Evolutionary conservation across 2,797 vertebrate species (phyloP).

Genomic region (Natrix natrix): DNA sequence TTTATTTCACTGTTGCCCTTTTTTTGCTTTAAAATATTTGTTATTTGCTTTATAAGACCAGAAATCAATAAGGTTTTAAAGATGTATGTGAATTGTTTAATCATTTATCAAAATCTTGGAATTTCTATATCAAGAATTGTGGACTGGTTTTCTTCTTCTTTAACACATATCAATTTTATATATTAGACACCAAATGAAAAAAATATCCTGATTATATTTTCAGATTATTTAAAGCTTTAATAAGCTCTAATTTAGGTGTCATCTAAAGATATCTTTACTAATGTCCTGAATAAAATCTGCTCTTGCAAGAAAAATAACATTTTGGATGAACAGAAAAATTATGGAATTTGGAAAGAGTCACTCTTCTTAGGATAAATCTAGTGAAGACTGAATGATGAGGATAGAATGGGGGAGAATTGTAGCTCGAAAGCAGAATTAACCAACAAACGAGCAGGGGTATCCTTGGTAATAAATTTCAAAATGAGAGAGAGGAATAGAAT

Average conservation of each 20-base stretch:
- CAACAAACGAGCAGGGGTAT: not conserved
- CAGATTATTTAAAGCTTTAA: not conserved
- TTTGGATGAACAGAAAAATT: not conserved
- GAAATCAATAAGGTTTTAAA: not conserved
- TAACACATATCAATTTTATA: not conserved
- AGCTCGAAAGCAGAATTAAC: not conserved
- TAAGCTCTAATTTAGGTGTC: not conserved
- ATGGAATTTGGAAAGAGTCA: not conserved
- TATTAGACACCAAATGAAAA: not conserved
- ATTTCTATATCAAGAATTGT: not conserved
- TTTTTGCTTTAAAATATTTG: not conserved
- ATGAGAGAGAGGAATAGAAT: not conserved
- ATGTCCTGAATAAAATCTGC: not conserved
- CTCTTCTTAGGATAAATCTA: not conserved
- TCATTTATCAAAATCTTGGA: not conserved
- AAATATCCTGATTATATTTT: not conserved
- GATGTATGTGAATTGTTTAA: not conserved
- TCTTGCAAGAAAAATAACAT: not conserved
- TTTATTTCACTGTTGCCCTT: not conserved
- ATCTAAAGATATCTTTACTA: not conserved
- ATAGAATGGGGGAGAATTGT: not conserved
- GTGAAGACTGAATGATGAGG: not conserved
- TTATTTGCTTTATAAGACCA: not conserved
- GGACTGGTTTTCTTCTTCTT: not conserved
- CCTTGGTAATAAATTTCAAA: not conserved